Evolutionary conservation across 2,888 invertebrate species (phyloP).

Genomic region (Polydesmus complanatus): DNA sequence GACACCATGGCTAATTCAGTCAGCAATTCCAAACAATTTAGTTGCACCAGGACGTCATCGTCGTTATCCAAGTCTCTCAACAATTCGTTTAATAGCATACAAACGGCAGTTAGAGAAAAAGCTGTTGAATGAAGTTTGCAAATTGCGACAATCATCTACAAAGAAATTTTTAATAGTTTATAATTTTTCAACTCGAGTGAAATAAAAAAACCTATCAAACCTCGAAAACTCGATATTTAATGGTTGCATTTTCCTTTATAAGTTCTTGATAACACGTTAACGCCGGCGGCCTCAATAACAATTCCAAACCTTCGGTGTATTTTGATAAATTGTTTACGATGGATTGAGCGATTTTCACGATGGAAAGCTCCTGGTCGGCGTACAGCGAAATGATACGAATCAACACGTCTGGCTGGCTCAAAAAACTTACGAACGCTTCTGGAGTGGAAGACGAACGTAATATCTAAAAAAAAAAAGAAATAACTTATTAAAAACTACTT

Average conservation of each 20-base stretch:
- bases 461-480: too few relatives aligned
- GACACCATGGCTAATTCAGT: slow-evolving; percentile 52
- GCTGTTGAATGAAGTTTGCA: slow-evolving; percentile 38
- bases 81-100: slow-evolving; percentile 51
- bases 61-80: slow-evolving; percentile 38
- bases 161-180: slow-evolving; percentile 18
- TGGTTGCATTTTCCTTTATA: slow-evolving; percentile 42
- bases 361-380: slow-evolving; percentile 43
- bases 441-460: neutral
- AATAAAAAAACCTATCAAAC: slow-evolving; percentile 30
- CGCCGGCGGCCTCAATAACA: slow-evolving; percentile 42
- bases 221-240: slow-evolving; percentile 55
- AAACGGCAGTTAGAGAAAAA: slow-evolving; percentile 44
- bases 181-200: neutral
- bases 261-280: slow-evolving; percentile 35
- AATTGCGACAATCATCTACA: slow-evolving; percentile 45
- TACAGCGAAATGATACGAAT: slow-evolving; percentile 44
- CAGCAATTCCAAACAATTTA: slow-evolving; percentile 66
- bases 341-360: slow-evolving; percentile 45
- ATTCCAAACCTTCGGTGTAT: slow-evolving; percentile 34
- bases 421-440: neutral
- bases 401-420: slow-evolving; percentile 35
- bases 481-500: neutral
- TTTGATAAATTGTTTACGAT: slow-evolving; percentile 41
- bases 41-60: slow-evolving; percentile 58